Base-by-base conservation (phyloP, 1,140 invertebrate species). In the Euschistus heros region DNA sequence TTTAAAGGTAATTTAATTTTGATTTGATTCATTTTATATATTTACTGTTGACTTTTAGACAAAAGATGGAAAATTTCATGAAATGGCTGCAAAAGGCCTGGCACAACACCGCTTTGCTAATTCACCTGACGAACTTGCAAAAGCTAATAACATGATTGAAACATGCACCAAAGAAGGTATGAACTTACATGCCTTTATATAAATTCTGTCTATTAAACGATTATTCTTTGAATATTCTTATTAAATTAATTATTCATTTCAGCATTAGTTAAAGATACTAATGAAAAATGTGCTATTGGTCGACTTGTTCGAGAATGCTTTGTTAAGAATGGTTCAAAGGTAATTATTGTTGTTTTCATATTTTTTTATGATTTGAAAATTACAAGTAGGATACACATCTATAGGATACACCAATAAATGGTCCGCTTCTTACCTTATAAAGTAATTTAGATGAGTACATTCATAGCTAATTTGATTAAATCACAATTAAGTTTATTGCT, bases 241-340 rank as follows among this genome's bases (percentile, higher is more conserved):
- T 10, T 20, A 1, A 18, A 18, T 7, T 63, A 55, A n/a, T 61
- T 60, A 18, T 60, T 14, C 64, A 44, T 68, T 69, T 33, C 57
- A 71, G 70, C 59, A 30, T 52, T 68, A 24, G 66, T 70, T 1
- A 69, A 71, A 55, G 67, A 71, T 30, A 47, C 63, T 2, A 69
- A 52, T 27, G 71, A 72, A 57, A 72, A 71, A 66, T 72, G 71
- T 52, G 68, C 64, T n/a, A 55, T 71, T 22, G 71, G 71, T 22
- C 55, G 68, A 46, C 54, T 69, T 15, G 66, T 72, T 24, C 63
- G 71, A 57, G 64, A 69, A 52, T 72, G 71, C 33, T 70, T 72
- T 22, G 69, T 70, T 24, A 72, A 72, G 62, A 68, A 72, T 42
- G 71, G 70, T 52, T 67, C 68, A 20, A 72, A 72, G 59, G 70